Evolutionary conservation across 2,888 invertebrate species (phyloP).

Genomic region (Cylindroiulus punctatus): DNA sequence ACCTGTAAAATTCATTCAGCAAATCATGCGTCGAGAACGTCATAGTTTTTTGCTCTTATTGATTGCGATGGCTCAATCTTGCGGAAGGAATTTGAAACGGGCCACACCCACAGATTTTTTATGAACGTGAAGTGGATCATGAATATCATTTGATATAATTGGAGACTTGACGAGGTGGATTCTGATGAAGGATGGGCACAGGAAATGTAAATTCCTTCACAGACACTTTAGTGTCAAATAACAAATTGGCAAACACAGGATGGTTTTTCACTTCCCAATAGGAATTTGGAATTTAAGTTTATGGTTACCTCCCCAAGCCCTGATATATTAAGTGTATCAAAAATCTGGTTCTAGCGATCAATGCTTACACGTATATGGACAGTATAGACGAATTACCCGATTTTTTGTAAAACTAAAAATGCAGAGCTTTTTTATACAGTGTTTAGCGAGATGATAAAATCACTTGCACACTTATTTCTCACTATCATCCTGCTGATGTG

Average conservation of each 20-base stretch:
- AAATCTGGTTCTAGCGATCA: no score
- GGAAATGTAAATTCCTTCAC: neutral
- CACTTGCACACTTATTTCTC: neutral
- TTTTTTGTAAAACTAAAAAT: no score
- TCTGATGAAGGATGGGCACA: neutral
- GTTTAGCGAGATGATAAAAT: no score
- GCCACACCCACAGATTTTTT: neutral
- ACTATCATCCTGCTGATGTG: neutral
- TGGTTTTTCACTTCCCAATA: no score
- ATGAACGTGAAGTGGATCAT: neutral
- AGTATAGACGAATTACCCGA: no score
- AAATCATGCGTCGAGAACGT: neutral
- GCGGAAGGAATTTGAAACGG: conserved; percentile 4
- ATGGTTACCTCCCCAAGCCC: neutral
- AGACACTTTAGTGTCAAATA: neutral
- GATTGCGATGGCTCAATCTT: neutral
- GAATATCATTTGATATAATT: neutral
- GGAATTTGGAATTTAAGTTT: neutral
- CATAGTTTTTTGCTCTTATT: conserved; percentile 1
- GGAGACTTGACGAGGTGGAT: neutral
- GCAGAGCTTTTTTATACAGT: no score
- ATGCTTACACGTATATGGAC: no score
- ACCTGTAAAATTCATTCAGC: neutral
- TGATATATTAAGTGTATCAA: no score
- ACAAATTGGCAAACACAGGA: neutral